Percentiles rank a stretch among this genome's conserved stretches.
These are phyloP conservation scores for Chelmon rostratus DNA, from an alignment of 2,797 vertebrate species.

Conservation along the genomic window DNA sequence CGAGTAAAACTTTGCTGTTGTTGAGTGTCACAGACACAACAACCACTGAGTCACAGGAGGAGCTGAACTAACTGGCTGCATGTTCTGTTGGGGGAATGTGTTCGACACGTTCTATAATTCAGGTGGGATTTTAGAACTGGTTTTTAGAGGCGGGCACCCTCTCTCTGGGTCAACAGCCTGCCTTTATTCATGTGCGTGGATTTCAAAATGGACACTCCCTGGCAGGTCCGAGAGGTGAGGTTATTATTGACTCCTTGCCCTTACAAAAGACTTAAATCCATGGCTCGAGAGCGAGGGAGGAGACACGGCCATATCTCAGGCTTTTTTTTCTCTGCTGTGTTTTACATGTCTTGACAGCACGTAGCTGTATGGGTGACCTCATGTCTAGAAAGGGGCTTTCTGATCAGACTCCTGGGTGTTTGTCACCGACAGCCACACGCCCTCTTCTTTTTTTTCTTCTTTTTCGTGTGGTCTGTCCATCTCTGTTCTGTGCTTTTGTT, in stretches of 20 bases:
- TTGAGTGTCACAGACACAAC: constrained; percentile 67
- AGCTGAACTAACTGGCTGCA: constrained; percentile 20
- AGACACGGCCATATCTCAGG: constrained; percentile 57
- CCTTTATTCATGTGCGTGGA: constrained; percentile 1
- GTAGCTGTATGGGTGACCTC: constrained; percentile 64
- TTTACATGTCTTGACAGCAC: constrained; percentile 62
- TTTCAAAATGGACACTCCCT: constrained; percentile 52
- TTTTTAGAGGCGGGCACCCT: constrained; percentile 40
- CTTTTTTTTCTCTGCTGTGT: constrained; percentile 28
- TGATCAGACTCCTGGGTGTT: constrained; percentile 67
- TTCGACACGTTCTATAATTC: constrained; percentile 1
- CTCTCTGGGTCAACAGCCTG: constrained; percentile 24
- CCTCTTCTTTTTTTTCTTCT: constrained; percentile 27
- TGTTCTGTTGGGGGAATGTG: constrained; percentile 28
- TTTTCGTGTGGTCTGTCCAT: constrained; percentile 48
- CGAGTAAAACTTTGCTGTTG: constrained; percentile 50
- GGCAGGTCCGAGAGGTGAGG: constrained; percentile 41
- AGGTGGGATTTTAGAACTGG: background rate
- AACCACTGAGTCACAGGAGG: constrained; percentile 66
- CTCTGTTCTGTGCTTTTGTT: constrained; percentile 58
- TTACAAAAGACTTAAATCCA: constrained; percentile 58
- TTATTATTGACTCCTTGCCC: constrained; percentile 61
- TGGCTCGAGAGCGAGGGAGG: constrained; percentile 43
- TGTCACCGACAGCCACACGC: constrained; percentile 46
- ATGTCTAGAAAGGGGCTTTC: constrained; percentile 75